Evolutionary conservation across 1,140 invertebrate genomes (phyloP).

Genomic region (Apis laboriosa): DNA sequence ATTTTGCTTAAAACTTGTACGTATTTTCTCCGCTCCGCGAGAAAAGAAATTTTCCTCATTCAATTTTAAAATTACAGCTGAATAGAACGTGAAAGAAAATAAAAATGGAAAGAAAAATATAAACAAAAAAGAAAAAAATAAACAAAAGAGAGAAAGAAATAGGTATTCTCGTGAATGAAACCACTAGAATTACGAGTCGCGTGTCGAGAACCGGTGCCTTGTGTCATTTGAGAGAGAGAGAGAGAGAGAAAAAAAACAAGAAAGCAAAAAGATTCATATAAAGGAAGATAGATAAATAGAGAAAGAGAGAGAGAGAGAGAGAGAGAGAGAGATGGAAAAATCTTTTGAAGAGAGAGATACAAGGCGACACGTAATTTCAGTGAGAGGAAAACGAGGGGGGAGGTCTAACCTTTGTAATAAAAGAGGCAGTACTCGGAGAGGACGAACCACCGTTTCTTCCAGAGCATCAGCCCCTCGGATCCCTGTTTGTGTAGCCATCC

Average conservation of each 20-base stretch:
- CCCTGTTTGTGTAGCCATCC: slow-evolving; percentile 97
- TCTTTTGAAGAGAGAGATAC: neutral
- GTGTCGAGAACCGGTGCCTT: neutral
- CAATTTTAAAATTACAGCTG: neutral
- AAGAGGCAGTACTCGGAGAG: slow-evolving; percentile 96
- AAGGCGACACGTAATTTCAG: slow-evolving; percentile 24
- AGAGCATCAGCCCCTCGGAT: slow-evolving; percentile 93
- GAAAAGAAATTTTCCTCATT: neutral
- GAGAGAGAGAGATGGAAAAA: neutral
- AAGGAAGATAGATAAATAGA: too few species aligned
- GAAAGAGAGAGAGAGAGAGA: neutral
- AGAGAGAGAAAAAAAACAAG: neutral
- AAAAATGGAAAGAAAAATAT: too few species aligned
- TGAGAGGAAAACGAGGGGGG: neutral
- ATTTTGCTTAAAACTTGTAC: neutral
- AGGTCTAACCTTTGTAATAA: slow-evolving; percentile 93
- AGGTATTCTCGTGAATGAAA: slow-evolving; percentile 1
- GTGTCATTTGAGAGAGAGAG: neutral
- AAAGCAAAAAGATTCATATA: neutral
- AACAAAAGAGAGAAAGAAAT: neutral
- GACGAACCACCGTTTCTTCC: slow-evolving; percentile 98
- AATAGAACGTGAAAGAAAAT: neutral
- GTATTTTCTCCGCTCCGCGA: too few species aligned
- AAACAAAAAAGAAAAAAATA: neutral
- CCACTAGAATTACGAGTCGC: slow-evolving; percentile 14